Conservation (phyloP, 2,888 invertebrate genomes). For the Habroteleia sp. region DNA sequence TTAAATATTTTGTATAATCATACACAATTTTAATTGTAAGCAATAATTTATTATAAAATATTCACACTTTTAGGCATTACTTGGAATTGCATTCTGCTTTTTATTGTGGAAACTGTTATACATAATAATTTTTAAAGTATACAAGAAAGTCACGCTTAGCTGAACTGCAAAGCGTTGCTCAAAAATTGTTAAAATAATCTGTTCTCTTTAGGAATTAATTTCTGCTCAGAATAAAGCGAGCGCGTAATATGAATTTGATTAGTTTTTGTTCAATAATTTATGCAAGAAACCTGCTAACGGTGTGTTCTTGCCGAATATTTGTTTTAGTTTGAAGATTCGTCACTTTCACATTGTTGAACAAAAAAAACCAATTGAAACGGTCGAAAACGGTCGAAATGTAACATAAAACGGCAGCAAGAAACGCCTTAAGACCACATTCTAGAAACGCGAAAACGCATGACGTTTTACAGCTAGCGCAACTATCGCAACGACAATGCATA, state of each 20-base stretch:
- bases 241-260: slow-evolving; percentile 26
- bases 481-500: slow-evolving; percentile 52
- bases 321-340: slow-evolving; percentile 47
- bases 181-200: slow-evolving; percentile 35
- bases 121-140: slow-evolving; percentile 16
- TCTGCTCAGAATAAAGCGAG: slow-evolving; percentile 15
- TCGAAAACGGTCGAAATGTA: slow-evolving; percentile 27
- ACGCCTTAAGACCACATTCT: slow-evolving; percentile 37
- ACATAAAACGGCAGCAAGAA: slow-evolving; percentile 49
- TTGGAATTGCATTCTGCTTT: no score
- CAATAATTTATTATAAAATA: no score
- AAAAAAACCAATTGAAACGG: slow-evolving; percentile 18
- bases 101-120: slow-evolving; percentile 22
- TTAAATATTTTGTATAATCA: no score
- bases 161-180: slow-evolving; percentile 10
- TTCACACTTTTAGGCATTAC: no score
- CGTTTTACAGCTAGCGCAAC: slow-evolving; percentile 54
- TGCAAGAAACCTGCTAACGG: slow-evolving; percentile 10
- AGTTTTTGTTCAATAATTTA: slow-evolving; percentile 28
- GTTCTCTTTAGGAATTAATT: slow-evolving; percentile 28
- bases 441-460: slow-evolving; percentile 50
- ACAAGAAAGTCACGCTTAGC: slow-evolving; percentile 16
- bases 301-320: slow-evolving; percentile 27
- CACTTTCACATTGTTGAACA: slow-evolving; percentile 28
- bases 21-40: no score